Conservation (phyloP, 2,888 invertebrate species). For the Drosophila demipolita region DNA sequence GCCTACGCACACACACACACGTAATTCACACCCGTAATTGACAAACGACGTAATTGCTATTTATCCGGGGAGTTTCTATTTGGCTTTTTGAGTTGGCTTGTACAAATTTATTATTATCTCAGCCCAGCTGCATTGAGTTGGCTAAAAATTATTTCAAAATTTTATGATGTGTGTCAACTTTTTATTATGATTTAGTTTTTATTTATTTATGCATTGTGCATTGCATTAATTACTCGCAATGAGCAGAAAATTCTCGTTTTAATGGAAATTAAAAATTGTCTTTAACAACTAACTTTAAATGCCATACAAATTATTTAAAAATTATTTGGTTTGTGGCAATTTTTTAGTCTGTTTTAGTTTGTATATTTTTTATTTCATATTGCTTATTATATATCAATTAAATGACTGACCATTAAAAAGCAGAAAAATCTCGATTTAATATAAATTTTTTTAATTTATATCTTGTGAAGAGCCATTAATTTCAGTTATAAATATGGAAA, state of each 20-base stretch:
- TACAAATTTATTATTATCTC: background rate
- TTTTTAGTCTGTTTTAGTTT: too few relatives aligned
- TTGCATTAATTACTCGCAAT: background rate
- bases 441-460: too few relatives aligned
- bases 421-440: background rate
- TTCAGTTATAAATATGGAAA: too few relatives aligned
- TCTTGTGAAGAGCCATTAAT: too few relatives aligned
- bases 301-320: too few relatives aligned
- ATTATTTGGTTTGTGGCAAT: too few relatives aligned
- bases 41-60: constrained; percentile 26
- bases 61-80: constrained; percentile 11
- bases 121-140: background rate
- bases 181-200: background rate
- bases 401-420: background rate
- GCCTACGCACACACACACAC: constrained; percentile 2
- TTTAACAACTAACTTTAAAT: too few relatives aligned
- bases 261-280: background rate
- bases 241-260: background rate
- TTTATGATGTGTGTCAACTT: background rate
- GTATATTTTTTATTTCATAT: too few relatives aligned
- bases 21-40: constrained; percentile 28
- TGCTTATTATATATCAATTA: too few relatives aligned
- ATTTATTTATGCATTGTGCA: background rate
- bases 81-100: background rate
- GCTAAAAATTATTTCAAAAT: background rate